Evolutionary conservation across 2,888 invertebrate genomes (phyloP).

Genomic region (Eubasilissa splendida): DNA sequence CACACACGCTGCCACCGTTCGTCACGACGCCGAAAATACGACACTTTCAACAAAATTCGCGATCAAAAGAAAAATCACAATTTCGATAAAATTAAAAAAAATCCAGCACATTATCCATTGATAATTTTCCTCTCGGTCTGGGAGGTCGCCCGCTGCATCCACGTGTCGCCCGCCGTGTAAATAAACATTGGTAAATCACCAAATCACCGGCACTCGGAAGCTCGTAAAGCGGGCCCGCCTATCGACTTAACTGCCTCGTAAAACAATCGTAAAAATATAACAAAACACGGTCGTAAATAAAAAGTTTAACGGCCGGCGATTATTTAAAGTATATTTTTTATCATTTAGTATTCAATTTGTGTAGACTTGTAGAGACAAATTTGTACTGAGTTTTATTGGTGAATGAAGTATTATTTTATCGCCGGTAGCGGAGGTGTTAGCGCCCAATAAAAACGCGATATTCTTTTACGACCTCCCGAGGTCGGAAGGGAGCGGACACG

Average conservation of each 20-base stretch:
- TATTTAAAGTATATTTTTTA: conserved; percentile 44
- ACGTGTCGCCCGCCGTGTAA: conserved; percentile 41
- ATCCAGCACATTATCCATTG: background rate
- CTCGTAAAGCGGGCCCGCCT: conserved; percentile 69
- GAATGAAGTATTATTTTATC: conserved; percentile 50
- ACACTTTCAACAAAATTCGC: conserved; percentile 34
- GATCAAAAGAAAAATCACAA: conserved; percentile 60
- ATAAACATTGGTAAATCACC: conserved; percentile 40
- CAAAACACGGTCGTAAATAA: conserved; percentile 51
- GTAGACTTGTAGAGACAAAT: conserved; percentile 49
- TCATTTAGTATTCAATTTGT: conserved; percentile 43
- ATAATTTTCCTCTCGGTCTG: background rate
- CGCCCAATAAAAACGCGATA: conserved; percentile 50
- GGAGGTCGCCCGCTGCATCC: conserved; percentile 3
- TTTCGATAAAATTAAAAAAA: conserved; percentile 55
- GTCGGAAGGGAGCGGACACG: conserved; percentile 28
- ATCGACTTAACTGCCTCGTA: conserved; percentile 69
- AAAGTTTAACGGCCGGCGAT: conserved; percentile 39
- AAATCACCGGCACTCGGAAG: conserved; percentile 69
- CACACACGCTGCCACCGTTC: conserved; percentile 12
- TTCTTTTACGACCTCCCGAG: conserved; percentile 50
- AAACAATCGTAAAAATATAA: conserved; percentile 73
- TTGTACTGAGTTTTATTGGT: conserved; percentile 49
- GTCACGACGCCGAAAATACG: conserved; percentile 42
- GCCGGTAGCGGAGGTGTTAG: conserved; percentile 52